A percentile compares a stretch with the other conserved stretches of the same genome.
Conservation (phyloP, 2,113 vertebrate genomes). For the Tricholaema leucomelas region DNA sequence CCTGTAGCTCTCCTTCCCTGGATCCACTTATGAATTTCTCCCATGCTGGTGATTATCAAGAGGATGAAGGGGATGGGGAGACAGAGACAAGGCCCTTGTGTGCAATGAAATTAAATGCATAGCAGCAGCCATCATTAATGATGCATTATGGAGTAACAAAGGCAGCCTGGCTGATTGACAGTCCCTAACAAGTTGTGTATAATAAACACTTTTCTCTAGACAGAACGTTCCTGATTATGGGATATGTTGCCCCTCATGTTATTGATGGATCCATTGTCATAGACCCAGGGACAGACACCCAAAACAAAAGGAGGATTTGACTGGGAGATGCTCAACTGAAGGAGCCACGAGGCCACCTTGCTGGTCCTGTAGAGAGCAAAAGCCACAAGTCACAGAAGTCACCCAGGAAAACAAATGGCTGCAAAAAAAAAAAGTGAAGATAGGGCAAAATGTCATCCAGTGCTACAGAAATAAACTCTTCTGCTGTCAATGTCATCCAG, state of each 20-base stretch:
- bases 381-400: not conserved
- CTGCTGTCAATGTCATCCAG: not conserved
- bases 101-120: constrained; percentile 67
- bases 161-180: constrained; percentile 55
- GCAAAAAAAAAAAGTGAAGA: not conserved
- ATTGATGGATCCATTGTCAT: constrained; percentile 42
- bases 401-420: not conserved
- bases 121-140: constrained; percentile 68
- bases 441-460: not conserved
- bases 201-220: constrained; percentile 64
- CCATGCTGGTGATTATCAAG: constrained; percentile 28
- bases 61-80: not conserved
- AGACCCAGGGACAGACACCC: constrained; percentile 12
- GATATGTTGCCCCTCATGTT: constrained; percentile 57
- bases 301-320: constrained; percentile 63
- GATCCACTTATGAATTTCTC: constrained; percentile 57
- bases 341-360: constrained; percentile 12
- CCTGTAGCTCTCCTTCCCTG: not conserved
- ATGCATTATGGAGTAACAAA: constrained; percentile 68
- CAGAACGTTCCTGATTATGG: constrained; percentile 57
- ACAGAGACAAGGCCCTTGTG: constrained; percentile 55
- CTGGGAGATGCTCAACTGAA: constrained; percentile 46
- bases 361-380: not conserved
- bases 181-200: constrained; percentile 63
- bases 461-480: not conserved